Base-by-base conservation (phyloP, 2,113 vertebrate genomes). In the Tachysurus fulvidraco region DNA sequence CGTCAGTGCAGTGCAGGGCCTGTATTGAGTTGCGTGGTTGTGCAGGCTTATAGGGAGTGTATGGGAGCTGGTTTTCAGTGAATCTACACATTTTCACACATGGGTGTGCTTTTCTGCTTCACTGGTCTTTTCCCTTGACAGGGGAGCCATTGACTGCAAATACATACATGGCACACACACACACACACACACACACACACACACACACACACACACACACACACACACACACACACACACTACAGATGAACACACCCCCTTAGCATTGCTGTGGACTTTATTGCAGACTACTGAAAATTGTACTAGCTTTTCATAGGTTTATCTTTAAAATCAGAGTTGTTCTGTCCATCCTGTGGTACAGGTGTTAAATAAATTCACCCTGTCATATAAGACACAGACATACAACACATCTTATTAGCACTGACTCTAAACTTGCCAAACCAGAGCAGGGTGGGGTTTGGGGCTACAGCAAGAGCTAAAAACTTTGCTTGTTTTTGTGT, bases 51-150 rank as follows among this genome's bases (percentile, higher is more conserved):
- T 28, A 87, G 84, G 86, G 86, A 79, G 84, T 74, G 57, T 28
- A 36, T 46, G 21, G 71, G 62, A 83, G 59, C 83, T 89, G 60
- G 62, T 65, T 88, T 69, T 82, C 54, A 83, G 78, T 25, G 57
- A 80, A 83, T 52, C 25, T 79, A 69, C 78, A 73, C 17, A 71
- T 54, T 67, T 80, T 85, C 14, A 82, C 60, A 85, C 41, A 83
- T 54, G 21, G 44, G 57, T 46, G 57, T 44, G 60, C 54, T 62
- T 73, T 89, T 89, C 84, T 88, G 86, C 84, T 82, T 83, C 52
- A 30, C 50, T 86, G 59, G 84, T 89, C 83, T 89, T 85, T 44
- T 30, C 16, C 17, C 41, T 69, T 88, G 88, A 88, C 85, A 85
- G 71, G 36, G 73, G 84, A 52, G 54, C 62, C 28, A 83, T 54